Evolutionary conservation across 2,888 invertebrate species (phyloP).

Genomic region (Apodemia duryi): DNA sequence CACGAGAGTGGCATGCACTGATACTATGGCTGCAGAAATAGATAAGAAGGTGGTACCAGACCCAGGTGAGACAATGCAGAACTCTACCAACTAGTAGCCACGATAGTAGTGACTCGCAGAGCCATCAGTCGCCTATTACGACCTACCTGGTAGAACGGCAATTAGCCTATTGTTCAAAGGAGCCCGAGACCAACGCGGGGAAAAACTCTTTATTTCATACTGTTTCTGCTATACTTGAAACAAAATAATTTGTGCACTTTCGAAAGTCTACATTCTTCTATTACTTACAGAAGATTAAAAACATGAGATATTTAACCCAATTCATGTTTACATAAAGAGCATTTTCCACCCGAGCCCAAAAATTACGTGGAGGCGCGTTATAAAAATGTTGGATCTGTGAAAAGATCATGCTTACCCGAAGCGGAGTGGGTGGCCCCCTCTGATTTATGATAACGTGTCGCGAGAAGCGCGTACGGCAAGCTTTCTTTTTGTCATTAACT

Average conservation of each 20-base stretch:
- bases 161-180: no score
- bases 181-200: no score
- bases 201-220: no score
- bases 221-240: background rate
- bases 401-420: constrained; percentile 71
- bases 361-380: constrained; percentile 60
- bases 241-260: background rate
- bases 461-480: constrained; percentile 50
- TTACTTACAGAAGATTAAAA: background rate
- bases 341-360: constrained; percentile 24
- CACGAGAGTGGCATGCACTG: no score
- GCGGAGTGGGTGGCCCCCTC: constrained; percentile 59
- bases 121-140: no score
- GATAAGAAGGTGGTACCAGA: no score
- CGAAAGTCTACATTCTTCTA: background rate
- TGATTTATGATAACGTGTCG: constrained; percentile 79
- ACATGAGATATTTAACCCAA: constrained; percentile 1
- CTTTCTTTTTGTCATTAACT: constrained; percentile 74
- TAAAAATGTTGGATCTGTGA: constrained; percentile 77
- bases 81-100: no score
- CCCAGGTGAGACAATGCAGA: no score
- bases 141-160: no score
- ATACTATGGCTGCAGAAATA: no score
- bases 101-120: no score
- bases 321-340: constrained; percentile 4